Percentiles rank a stretch among this genome's conserved stretches.
Conservation (phyloP, 2,888 invertebrate species). For the Augochlorella aurata region DNA sequence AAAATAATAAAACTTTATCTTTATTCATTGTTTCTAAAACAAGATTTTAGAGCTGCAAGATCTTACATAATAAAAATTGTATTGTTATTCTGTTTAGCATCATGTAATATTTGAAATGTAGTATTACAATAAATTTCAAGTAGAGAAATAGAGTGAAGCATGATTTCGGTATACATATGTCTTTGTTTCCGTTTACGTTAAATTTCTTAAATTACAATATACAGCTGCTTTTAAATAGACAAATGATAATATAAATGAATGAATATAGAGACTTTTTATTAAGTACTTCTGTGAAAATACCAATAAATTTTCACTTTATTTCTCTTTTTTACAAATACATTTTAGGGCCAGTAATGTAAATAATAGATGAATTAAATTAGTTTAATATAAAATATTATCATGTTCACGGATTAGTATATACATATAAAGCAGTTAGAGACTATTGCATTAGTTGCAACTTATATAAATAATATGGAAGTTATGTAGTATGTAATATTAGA, state of each 20-base stretch:
- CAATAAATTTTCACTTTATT: constrained; percentile 21
- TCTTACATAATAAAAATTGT: constrained; percentile 12
- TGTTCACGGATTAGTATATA: neutral
- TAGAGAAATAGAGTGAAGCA: constrained; percentile 25
- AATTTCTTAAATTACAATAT: neutral
- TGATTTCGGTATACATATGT: neutral
- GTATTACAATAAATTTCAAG: constrained; percentile 10
- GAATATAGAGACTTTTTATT: neutral
- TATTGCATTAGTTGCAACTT: constrained; percentile 8
- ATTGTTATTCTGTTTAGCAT: neutral
- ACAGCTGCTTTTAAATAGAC: neutral
- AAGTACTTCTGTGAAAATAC: neutral
- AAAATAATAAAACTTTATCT: neutral
- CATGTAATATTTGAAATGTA: constrained; percentile 19
- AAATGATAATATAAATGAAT: neutral
- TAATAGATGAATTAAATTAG: constrained; percentile 18
- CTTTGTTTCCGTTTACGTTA: neutral
- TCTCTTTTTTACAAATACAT: constrained; percentile 29
- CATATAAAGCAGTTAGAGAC: neutral
- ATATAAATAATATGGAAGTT: neutral
- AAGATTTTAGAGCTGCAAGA: neutral
- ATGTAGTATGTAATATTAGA: neutral
- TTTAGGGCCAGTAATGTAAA: constrained; percentile 16
- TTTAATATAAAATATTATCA: neutral
- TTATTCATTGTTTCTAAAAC: constrained; percentile 21